Conservation (phyloP, 2,797 vertebrate genomes). For the Natrix natrix region DNA sequence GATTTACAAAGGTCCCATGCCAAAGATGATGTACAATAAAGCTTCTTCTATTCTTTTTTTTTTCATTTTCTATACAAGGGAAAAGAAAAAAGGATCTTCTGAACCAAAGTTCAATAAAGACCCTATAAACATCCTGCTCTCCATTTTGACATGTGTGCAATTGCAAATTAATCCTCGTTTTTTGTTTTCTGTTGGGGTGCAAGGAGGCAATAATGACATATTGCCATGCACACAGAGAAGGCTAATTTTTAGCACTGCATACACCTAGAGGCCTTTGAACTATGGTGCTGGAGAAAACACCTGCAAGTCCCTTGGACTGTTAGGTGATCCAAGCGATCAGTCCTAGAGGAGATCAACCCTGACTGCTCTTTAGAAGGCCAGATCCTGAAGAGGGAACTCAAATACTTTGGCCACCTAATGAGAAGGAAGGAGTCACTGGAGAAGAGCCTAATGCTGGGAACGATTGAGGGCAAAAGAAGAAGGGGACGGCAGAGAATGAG, state of each 20-base stretch:
- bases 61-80: neutral
- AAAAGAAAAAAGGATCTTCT: conserved; percentile 36
- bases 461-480: too few species aligned
- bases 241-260: conserved; percentile 46
- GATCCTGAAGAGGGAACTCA: too few species aligned
- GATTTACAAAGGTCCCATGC: conserved; percentile 62
- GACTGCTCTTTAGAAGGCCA: too few species aligned
- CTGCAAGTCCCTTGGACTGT: too few species aligned
- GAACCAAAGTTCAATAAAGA: conserved; percentile 38
- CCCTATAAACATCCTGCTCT: conserved; percentile 27
- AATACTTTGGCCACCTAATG: too few species aligned
- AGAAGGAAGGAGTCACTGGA: too few species aligned
- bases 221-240: conserved; percentile 44
- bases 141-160: conserved; percentile 46
- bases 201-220: conserved; percentile 28
- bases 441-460: too few species aligned
- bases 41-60: conserved; percentile 8
- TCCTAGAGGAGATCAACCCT: too few species aligned
- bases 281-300: too few species aligned
- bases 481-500: too few species aligned
- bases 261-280: conserved; percentile 2
- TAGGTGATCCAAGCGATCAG: too few species aligned
- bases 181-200: conserved; percentile 46
- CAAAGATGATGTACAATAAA: conserved; percentile 59
- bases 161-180: conserved; percentile 56